Evolutionary conservation across 2,888 invertebrate genomes (phyloP), one percentile per base, ranked within the genome.

Genomic region (Coleophora flavipennella): DNA sequence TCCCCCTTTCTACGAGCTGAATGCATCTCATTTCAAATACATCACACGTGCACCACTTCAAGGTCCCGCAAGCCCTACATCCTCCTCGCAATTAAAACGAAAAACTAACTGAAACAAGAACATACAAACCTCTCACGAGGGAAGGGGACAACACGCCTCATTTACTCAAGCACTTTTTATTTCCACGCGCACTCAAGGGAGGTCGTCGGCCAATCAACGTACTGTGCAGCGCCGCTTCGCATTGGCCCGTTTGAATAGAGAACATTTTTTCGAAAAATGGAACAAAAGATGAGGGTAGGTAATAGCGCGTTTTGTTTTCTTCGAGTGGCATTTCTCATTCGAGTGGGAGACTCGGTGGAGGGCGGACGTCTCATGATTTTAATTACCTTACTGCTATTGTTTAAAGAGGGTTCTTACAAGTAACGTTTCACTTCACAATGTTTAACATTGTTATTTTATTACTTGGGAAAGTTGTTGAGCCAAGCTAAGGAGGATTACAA

Each of bases 51-150:
- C 71, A 71, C 68, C 76, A 80, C 83, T 83, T 76, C 20, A 78
- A 83, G 80, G 75, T 79, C 79, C 66, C 67, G 59, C 78, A 77
- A 77, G 79, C 79, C 80, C 75, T 80, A 71, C 74, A 71, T 77
- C 76, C 83, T 79, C 81, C 80, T 72, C 68, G 83, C 83, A 84
- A 84, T 84, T 84, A 84, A 83, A 83, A 83, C 79, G 77, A 77
- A 81, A 83, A 78, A 73, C 72, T 53, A 66, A 73, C 59, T 46
- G 67, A 57, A 70, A 78, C 59, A 62, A 50, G 59, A 42, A 53
- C 55, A 76, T 58, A 50, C 50, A 49, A 51, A 51, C 42, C 42
- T 48, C 53, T 46, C 56, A 50, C 54, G 71, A 51, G 54, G 47
- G 67, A 83, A 67, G 59, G 68, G 63, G 80, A 80, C 63, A 57